phyloP scores from a whole-genome alignment of 2,113 vertebrate species.

The Gopherus evgoodei region DNA sequence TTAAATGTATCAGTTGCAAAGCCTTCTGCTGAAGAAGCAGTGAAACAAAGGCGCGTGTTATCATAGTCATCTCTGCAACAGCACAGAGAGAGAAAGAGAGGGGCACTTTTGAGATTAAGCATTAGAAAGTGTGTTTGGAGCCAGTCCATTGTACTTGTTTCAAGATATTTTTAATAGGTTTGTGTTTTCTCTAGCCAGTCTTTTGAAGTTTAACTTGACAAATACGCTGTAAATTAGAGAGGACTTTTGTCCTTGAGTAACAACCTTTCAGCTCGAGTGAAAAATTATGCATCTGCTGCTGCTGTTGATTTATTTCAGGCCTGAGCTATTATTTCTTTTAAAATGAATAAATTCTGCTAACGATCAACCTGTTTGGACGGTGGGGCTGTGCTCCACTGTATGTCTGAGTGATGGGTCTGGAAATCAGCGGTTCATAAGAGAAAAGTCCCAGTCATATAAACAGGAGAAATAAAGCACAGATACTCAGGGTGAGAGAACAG shows the following conservation, averaged over 20 bases:
- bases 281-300: background rate
- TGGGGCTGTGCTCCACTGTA: background rate
- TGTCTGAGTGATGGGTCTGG: background rate
- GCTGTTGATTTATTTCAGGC: background rate
- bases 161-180: background rate
- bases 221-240: background rate
- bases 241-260: background rate
- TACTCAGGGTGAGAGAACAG: rapidly evolving
- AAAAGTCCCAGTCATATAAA: background rate
- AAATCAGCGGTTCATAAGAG: background rate
- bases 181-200: background rate
- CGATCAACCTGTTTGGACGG: background rate
- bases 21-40: background rate
- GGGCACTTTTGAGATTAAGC: background rate
- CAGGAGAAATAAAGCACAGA: background rate
- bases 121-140: background rate
- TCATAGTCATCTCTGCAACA: background rate
- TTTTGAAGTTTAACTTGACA: background rate
- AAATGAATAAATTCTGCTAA: background rate
- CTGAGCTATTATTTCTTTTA: background rate
- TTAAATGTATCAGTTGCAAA: background rate
- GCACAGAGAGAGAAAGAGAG: background rate
- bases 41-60: background rate
- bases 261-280: background rate
- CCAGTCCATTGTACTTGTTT: background rate